Evolutionary conservation across 2,113 vertebrate genomes (phyloP).

Genomic region (Proterorhinus semilunaris): DNA sequence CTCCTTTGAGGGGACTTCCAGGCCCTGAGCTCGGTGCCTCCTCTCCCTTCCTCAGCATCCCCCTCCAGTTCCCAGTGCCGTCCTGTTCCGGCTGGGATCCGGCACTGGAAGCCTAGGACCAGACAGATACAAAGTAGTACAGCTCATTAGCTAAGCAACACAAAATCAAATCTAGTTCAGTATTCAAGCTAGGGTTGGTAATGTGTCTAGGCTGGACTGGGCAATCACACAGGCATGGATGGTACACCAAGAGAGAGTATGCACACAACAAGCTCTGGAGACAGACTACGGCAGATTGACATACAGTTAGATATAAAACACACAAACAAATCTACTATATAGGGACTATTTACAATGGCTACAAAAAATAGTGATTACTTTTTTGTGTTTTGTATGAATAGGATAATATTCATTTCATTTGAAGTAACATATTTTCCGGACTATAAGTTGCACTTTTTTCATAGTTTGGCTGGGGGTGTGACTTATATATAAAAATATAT

Average conservation of each 20-base stretch:
- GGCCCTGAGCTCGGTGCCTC: constrained; percentile 82
- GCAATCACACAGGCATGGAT: constrained; percentile 12
- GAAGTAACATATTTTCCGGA: too few species aligned
- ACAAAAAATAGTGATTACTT: not conserved
- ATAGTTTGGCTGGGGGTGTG: too few species aligned
- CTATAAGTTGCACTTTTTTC: too few species aligned
- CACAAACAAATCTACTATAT: not conserved
- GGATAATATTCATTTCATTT: too few species aligned
- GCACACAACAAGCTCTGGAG: not conserved
- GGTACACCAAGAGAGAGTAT: not conserved
- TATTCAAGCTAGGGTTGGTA: not conserved
- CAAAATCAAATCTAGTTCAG: not conserved
- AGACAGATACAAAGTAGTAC: constrained; percentile 3
- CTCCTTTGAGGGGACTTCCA: constrained; percentile 90
- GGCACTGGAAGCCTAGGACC: constrained; percentile 40
- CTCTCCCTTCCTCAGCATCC: constrained; percentile 95
- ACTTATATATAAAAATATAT: too few species aligned
- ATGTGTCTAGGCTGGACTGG: not conserved
- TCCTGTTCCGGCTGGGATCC: constrained; percentile 80
- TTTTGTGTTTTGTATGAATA: too few species aligned
- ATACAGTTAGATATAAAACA: not conserved
- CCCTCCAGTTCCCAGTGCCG: constrained; percentile 89
- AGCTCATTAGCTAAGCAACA: not conserved
- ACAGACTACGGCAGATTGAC: not conserved
- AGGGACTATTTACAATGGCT: not conserved